Evolutionary conservation across 2,888 invertebrate genomes (phyloP), one percentile per base, ranked within the genome.

Genomic region (Phragmatobia fuliginosa): DNA sequence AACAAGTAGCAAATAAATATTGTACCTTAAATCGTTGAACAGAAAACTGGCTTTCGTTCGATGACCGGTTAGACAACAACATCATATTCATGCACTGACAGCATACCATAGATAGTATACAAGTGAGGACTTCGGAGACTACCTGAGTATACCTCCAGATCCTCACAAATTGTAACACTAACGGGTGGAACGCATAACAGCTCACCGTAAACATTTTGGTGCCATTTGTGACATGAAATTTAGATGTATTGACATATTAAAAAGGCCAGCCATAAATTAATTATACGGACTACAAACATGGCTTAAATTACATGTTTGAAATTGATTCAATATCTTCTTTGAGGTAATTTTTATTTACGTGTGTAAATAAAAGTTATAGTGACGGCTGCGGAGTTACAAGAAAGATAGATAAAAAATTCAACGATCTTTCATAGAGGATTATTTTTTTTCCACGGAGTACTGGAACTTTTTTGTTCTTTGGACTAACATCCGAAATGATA

Each of bases 201-300:
- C 88, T 90, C 58, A 89, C 67, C 28, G 83, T 82, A 49, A 90
- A 75, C 89, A 90, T 89, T 60, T 49, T 66, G 66, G 66, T 52
- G 58, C 75, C 75, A 79, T 81, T 74, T 70, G 73, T 11, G 45
- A 14, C 1, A 45, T 11, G 10, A 45, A 25, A 2, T 49, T 63
- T 52, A 18, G 28, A 52, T 25, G 21, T 18, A 56, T 18, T 32
- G 14, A 32, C 62, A 49, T 49, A n/a, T 18, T 10, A 11, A 21
- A 7, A 6, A 41, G 10, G 38, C 41, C 21, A 41, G 41, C 6
- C 21, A 31, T 31, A 5, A 31, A 8, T n/a, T 1, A 21, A 33
- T 11, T n/a, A 14, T 7, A 56, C 56, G 28, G 14, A 14, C 25
- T 52, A n/a, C 1, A 49, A 8, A 52, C 56, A 52, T 16, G 6